Percentiles rank a stretch among this genome's conserved stretches.
These are phyloP conservation scores for Oreortyx pictus DNA, from an alignment of 2,797 vertebrate species.

Conservation along the genomic window DNA sequence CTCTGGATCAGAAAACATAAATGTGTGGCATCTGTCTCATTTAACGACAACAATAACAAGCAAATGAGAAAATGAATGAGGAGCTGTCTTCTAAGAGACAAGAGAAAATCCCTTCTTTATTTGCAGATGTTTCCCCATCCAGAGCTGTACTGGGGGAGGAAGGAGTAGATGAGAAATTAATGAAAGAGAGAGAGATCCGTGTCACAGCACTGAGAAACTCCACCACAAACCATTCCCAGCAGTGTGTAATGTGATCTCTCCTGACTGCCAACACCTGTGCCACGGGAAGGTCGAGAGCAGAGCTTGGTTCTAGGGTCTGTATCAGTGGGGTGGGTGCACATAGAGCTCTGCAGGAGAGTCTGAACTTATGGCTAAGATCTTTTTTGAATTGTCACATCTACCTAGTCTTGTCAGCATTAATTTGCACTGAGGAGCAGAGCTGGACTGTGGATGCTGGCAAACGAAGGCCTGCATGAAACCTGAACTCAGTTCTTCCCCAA, in stretches of 20 bases:
- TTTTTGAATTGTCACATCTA: neutral
- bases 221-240: neutral
- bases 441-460: neutral
- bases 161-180: conserved; percentile 9
- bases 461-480: neutral
- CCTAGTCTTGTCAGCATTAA: neutral
- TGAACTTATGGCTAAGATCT: neutral
- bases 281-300: neutral
- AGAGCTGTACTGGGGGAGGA: neutral
- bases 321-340: rapidly evolving
- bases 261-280: neutral
- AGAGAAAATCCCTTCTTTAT: conserved; percentile 34
- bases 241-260: neutral
- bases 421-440: neutral
- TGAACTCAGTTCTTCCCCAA: rapidly evolving
- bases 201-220: conserved; percentile 9
- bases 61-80: neutral
- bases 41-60: neutral
- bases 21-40: neutral
- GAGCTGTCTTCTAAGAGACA: neutral
- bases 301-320: neutral
- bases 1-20: conserved; percentile 20
- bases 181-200: neutral
- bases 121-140: neutral
- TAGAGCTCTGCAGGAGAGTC: neutral